Base-by-base conservation (phyloP, 2,113 vertebrate genomes). In the Phainopepla nitens region DNA sequence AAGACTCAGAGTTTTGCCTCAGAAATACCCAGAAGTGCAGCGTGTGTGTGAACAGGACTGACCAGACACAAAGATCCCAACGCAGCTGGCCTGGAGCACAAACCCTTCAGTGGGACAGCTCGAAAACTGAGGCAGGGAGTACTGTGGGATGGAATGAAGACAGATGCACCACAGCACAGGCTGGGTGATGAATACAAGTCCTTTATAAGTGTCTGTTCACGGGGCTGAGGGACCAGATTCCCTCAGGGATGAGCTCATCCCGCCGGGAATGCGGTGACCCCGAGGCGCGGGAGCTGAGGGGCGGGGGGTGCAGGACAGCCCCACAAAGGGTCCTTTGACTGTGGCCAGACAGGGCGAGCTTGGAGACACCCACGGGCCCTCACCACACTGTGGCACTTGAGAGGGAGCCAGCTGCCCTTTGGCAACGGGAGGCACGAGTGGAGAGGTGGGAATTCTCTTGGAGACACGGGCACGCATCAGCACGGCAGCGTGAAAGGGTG, bases 311-410 rank as follows among this genome's bases (percentile, higher is more conserved):
- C 27, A 49, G 70, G 80, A 73, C 41, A 29, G 39, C 25, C 19
- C 44, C 87, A 98, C 97, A 98, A 98, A 97, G 95, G 73, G 44
- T 33, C 81, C 94, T 98, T 98, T 98, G 96, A 98, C 39, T 65
- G n/a, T 1, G 4, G 39, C 42, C 87, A 77, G 90, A 93, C 80
- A 23, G 71, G 60, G n/a, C 2, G 5, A 75, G 89, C 93, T 88
- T 62, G 53, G 93, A 96, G 91, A 82, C 53, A 28, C 94, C 94
- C 96, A 87, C 94, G 5, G 36, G 35, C 58, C 75, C 89, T 82
- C 15, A 16, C 6, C 8, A 75, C 72, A 33, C 73, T 41, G 53
- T 64, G 82, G 51, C 88, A 45, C 80, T 91, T 90, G 93, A 83
- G 75, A 96, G 87, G 92, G 86, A 93, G 95, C 92, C 33, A 68